Evolutionary conservation across 2,113 vertebrate genomes (phyloP).

Genomic region (Merops nubicus): DNA sequence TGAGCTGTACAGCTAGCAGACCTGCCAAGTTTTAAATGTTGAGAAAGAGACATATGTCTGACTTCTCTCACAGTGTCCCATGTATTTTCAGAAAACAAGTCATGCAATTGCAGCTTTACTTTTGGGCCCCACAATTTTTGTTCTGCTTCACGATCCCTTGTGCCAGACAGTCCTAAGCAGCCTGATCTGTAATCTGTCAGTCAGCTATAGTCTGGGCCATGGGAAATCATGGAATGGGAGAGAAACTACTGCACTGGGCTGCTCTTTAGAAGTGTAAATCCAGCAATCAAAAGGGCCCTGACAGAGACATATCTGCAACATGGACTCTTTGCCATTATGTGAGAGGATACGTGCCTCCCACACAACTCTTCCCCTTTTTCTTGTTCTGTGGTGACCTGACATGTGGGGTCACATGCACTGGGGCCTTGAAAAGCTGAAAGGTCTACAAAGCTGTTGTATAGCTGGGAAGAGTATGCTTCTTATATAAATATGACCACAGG

Average conservation of each 20-base stretch:
- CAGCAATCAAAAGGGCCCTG: conserved; percentile 30
- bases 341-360: conserved; percentile 2
- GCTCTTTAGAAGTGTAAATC: conserved; percentile 37
- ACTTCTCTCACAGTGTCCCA: conserved; percentile 63
- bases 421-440: background rate
- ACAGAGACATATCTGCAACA: conserved; percentile 12
- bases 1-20: conserved; percentile 37
- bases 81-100: conserved; percentile 71
- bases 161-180: conserved; percentile 57
- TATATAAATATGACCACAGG: background rate
- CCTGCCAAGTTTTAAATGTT: conserved; percentile 50
- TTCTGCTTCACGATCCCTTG: conserved; percentile 50
- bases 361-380: background rate
- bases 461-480: background rate
- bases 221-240: conserved; percentile 20
- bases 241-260: conserved; percentile 14
- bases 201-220: conserved; percentile 23
- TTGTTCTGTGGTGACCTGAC: conserved; percentile 28
- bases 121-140: conserved; percentile 25
- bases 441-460: background rate
- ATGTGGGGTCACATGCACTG: background rate
- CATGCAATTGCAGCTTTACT: conserved; percentile 49
- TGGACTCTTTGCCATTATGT: background rate
- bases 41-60: conserved; percentile 67
- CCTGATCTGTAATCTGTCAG: conserved; percentile 29